Evolutionary conservation across 1,140 invertebrate species (phyloP), one percentile per base, ranked within the genome.

Genomic region (Dolichoris vasculosae): DNA sequence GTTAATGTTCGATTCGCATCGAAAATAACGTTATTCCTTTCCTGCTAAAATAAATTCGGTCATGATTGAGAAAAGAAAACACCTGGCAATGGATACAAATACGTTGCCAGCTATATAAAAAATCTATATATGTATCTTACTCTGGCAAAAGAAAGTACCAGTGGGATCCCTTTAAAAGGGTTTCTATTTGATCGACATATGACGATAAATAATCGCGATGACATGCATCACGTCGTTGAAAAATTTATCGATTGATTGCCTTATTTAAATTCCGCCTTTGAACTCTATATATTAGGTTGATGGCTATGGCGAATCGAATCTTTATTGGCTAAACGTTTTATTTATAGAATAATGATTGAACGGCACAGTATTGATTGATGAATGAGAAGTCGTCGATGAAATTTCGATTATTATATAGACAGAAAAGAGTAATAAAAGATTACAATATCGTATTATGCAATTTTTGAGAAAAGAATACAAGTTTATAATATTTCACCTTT

Each of bases 71-170:
- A 85, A 67, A 4, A 80, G 40, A 30, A 55, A 76, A 77, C 80
- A 86, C 84, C 84, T 86, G 84, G 84, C 84, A 77, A 71, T 80
- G 30, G 51, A 51, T 83, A 83, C 40, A 80, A 32, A 79, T 67
- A 55, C n/a, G 46, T 4, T 30, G 82, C n/a, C 46, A 63, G 26
- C 23, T 48, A 15, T 71, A 64, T 13, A 82, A 51, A 82, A 43
- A 26, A n/a, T 26, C 30, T 46, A n/a, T 30, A n/a, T 23, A 17
- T 71, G 79, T 46, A 64, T 51, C 63, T 82, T 23, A 32, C 30
- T 46, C 2, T 67, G 0, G 17, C 35, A 32, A 69, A 73, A 73
- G 43, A 73, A 73, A 55, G 20, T 11, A 59, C 46, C 43, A 38
- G 20, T 77, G 30, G 48, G 67, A 63, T 38, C 46, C 71, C n/a